A percentile compares a stretch with the other conserved stretches of the same genome.
Evolutionary conservation across 2,797 vertebrate genomes (phyloP).

Genomic region (Thunnus albacares): DNA sequence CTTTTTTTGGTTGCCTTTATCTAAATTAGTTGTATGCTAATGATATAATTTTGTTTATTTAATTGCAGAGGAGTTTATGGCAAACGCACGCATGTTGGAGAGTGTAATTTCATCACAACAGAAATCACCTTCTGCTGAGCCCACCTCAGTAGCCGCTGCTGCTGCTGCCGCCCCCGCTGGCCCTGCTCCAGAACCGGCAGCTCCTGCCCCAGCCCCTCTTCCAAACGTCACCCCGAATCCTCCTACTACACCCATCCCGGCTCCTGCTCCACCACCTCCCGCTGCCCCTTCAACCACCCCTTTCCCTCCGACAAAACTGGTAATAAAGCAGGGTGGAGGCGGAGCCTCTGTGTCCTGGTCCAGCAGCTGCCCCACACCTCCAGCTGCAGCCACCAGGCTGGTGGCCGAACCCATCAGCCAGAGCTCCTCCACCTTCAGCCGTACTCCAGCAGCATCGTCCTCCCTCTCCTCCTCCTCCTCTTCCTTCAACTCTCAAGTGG

Average conservation of each 20-base stretch:
- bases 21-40: background rate
- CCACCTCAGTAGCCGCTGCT: conserved; percentile 38
- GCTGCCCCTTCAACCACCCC: conserved; percentile 64
- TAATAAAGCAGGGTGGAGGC: conserved; percentile 92
- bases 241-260: conserved; percentile 17
- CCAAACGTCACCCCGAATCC: conserved; percentile 40
- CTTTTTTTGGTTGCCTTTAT: background rate
- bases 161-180: conserved; percentile 41
- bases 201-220: conserved; percentile 15
- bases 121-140: conserved; percentile 67
- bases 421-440: conserved; percentile 67
- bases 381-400: conserved; percentile 60
- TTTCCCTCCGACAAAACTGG: conserved; percentile 90
- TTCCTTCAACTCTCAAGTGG: conserved; percentile 70
- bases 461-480: conserved; percentile 59
- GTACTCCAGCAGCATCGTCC: conserved; percentile 56
- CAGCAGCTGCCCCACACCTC: conserved; percentile 82
- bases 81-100: conserved; percentile 82
- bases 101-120: conserved; percentile 68
- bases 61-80: conserved; percentile 92
- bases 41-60: conserved; percentile 21
- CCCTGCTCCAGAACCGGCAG: conserved; percentile 48
- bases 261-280: conserved; percentile 33
- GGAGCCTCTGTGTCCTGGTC: conserved; percentile 92
- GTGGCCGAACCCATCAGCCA: conserved; percentile 62